Percentiles rank a stretch among this genome's conserved stretches.
These are phyloP conservation scores for Donacobius atricapilla DNA, from an alignment of 2,113 vertebrate genomes.

Conservation along the genomic window DNA sequence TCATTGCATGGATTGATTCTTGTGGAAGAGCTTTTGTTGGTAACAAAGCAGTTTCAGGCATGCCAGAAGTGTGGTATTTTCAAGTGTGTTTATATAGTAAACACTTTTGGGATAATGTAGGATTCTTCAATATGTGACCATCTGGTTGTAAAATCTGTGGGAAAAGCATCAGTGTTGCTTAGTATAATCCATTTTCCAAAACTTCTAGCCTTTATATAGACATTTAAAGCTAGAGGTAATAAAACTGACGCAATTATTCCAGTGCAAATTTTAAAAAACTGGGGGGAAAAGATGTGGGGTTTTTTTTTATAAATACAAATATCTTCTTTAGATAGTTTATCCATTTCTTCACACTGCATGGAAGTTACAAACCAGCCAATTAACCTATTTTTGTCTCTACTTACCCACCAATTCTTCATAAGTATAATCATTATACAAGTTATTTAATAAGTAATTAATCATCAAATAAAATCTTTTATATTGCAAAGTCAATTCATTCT, in stretches of 20 bases:
- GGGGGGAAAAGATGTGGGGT: background rate
- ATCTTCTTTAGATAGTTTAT: background rate
- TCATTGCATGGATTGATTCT: background rate
- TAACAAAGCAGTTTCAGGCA: background rate
- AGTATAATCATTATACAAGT: background rate
- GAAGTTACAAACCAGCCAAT: background rate
- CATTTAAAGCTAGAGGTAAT: background rate
- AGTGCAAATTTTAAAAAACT: background rate
- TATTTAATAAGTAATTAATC: background rate
- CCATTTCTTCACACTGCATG: background rate
- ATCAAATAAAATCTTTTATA: background rate
- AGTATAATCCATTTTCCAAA: background rate
- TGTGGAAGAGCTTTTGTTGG: background rate
- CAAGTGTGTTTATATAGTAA: background rate
- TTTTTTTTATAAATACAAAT: background rate
- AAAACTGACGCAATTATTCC: background rate
- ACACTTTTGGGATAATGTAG: background rate
- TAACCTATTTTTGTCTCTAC: background rate
- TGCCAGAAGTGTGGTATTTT: background rate
- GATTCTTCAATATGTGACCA: background rate
- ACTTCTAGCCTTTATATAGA: background rate
- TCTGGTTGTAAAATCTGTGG: background rate
- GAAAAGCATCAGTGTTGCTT: background rate
- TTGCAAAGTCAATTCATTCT: background rate
- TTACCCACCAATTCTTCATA: background rate